Conservation (phyloP, 2,113 vertebrate genomes). For the Elaphurus davidianus region DNA sequence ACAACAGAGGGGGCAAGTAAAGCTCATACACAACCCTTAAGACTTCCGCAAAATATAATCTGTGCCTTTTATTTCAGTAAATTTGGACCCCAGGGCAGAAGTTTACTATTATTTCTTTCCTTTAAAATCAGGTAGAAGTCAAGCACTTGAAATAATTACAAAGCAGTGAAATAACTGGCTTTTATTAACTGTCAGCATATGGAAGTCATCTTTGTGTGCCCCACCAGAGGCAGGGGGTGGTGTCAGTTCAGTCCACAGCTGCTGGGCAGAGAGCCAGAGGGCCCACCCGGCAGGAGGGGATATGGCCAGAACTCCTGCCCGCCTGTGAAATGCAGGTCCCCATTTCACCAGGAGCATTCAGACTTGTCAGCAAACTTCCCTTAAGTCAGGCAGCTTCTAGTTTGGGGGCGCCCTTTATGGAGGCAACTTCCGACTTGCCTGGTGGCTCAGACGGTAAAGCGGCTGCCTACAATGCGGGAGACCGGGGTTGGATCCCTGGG, state of each 20-base stretch:
- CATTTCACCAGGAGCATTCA: background rate
- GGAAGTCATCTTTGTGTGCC: background rate
- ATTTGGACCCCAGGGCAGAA: background rate
- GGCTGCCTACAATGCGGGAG: too few species aligned
- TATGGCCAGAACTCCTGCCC: background rate
- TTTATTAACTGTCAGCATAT: background rate
- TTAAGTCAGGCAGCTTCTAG: background rate
- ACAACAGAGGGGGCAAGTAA: background rate
- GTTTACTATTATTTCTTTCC: background rate
- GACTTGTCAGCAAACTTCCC: background rate
- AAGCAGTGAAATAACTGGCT: background rate
- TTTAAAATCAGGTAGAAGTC: slow-evolving; percentile 15
- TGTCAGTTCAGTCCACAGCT: background rate
- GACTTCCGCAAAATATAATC: background rate
- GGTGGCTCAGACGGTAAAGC: too few species aligned
- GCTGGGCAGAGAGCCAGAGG: background rate
- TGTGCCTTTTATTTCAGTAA: background rate
- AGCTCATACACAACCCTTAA: background rate
- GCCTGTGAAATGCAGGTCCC: background rate
- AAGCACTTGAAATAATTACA: background rate
- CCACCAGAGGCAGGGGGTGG: background rate
- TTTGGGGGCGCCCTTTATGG: background rate
- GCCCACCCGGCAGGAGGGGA: background rate
- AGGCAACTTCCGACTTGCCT: background rate
- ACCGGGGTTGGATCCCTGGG: too few species aligned